Evolutionary conservation across 2,888 invertebrate genomes (phyloP).

Genomic region (Pimpla rufipes): DNA sequence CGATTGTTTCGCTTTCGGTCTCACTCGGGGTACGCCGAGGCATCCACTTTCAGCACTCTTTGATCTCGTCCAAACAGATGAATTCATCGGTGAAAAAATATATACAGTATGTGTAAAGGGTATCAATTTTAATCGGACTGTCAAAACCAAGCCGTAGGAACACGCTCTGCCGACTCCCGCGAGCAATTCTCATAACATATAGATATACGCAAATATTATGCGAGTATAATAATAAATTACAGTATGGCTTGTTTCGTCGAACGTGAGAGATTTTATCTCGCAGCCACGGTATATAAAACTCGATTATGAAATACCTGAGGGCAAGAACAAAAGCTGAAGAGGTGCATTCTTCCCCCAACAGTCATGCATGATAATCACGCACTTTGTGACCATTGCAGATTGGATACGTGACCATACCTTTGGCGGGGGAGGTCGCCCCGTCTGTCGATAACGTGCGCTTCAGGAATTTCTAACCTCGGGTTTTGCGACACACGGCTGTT

Average conservation of each 20-base stretch:
- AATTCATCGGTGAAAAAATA: constrained; percentile 29
- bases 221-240: neutral
- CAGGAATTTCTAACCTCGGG: neutral
- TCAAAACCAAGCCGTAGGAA: constrained; percentile 34
- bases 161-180: neutral
- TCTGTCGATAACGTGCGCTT: constrained; percentile 2
- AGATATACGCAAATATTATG: neutral
- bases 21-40: neutral
- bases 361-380: constrained; percentile 32
- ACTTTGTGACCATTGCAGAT: constrained; percentile 43
- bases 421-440: neutral
- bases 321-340: neutral
- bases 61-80: constrained; percentile 21
- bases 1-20: neutral
- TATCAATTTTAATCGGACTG: constrained; percentile 58
- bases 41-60: constrained; percentile 10
- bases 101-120: constrained; percentile 37
- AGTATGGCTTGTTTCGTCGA: neutral
- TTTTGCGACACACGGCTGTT: neutral
- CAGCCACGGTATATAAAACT: neutral
- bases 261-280: neutral
- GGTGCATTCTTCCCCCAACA: neutral
- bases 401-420: constrained; percentile 13
- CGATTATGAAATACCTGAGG: constrained; percentile 5
- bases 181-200: neutral